Base-by-base conservation (phyloP, 1,140 invertebrate species). In the Zophobas morio region DNA sequence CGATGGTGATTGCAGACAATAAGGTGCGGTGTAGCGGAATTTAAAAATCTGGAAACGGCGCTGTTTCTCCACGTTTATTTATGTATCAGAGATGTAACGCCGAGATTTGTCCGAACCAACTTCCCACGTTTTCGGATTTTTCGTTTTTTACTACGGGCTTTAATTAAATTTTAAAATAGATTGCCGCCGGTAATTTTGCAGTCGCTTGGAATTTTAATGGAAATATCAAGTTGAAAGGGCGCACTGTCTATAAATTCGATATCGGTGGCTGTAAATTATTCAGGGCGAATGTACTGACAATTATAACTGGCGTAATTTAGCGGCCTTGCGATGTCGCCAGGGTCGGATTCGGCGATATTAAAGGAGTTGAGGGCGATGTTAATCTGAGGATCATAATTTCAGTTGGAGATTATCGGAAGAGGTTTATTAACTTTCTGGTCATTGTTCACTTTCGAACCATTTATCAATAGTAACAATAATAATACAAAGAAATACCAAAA, bases 81-180 rank as follows among this genome's bases (percentile, higher is more conserved):
- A 66, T 66, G 60, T 66, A 42, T 66, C 39, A 42, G 37, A 66
- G 39, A 66, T 66, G 60, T 40, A 66, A 66, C 39, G 60, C 20
- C 33, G 39, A 66, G 60, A 66, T 66, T 66, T 66, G 60, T 66
- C 60, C 5, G 39, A 36, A 42, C 3, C 2, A 6, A 20, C 42
- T 51, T 51, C 37, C 60, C 60, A 66, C 60, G 60, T 39, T 66
- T 66, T 4, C 8, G 60, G 60, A 66, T 66, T 66, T 66, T 66
- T 40, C 60, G n/a, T 6, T 34, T 60, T 60, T 60, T 60, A 66
- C 40, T 66, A 36, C 37, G 60, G 39, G 39, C 20, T 66, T 66
- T 66, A 66, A 66, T 66, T 66, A 66, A 66, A 66, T 66, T 66
- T 66, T 66, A 66, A 66, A 66, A 66, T 36, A 66, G 60, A 66